Conservation (phyloP, 2,888 invertebrate genomes). For the Byasa hedistus region DNA sequence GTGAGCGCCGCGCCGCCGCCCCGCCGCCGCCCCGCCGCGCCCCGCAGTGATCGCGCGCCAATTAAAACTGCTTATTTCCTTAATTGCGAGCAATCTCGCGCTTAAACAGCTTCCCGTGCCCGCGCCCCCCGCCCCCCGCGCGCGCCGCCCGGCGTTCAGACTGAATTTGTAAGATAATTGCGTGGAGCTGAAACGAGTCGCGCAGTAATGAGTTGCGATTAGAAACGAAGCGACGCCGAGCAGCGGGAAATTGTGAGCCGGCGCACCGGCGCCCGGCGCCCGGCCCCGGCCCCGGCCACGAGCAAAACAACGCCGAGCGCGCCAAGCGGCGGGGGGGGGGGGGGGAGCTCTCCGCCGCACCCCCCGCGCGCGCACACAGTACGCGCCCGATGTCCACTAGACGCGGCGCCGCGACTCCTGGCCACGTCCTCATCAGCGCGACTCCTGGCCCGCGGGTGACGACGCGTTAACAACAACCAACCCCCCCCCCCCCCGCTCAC, state of each 20-base stretch:
- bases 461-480: too few species aligned
- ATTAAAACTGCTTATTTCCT: conserved; percentile 78
- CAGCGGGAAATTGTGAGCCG: conserved; percentile 76
- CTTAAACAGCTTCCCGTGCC: conserved; percentile 52
- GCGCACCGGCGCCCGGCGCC: conserved; percentile 67
- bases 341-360: too few species aligned
- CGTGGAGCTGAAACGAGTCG: conserved; percentile 39
- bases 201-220: conserved; percentile 40
- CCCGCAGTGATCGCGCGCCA: conserved; percentile 62
- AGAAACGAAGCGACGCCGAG: conserved; percentile 44
- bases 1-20: too few species aligned
- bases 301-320: conserved; percentile 78
- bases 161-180: conserved; percentile 41
- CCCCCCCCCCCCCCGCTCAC: too few species aligned
- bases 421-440: too few species aligned
- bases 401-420: too few species aligned
- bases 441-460: too few species aligned
- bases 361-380: too few species aligned
- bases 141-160: conserved; percentile 28
- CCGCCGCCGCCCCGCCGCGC: conserved; percentile 34
- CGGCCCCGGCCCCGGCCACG: too few species aligned
- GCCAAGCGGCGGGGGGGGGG: too few species aligned
- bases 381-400: too few species aligned
- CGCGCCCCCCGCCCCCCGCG: conserved; percentile 23
- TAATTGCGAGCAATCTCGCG: conserved; percentile 69